Conservation (phyloP, 1,140 invertebrate species). For the Pantala flavescens region DNA sequence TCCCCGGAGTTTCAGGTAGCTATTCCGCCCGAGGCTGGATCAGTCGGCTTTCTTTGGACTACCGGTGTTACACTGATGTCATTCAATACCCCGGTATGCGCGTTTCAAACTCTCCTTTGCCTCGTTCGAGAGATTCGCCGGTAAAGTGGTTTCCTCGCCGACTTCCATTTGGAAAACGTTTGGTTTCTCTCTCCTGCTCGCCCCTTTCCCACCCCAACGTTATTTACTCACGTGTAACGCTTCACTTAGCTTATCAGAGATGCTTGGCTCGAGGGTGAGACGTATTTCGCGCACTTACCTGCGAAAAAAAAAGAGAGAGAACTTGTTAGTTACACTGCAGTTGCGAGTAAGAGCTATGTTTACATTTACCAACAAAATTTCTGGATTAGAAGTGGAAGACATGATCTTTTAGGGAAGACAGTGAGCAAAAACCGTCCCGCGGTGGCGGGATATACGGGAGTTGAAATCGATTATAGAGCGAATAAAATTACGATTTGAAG, state of each 20-base stretch:
- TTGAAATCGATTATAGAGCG: no score
- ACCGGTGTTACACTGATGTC: background rate
- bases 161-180: background rate
- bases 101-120: background rate
- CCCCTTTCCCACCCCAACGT: background rate
- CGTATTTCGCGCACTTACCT: no score
- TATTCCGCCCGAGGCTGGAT: background rate
- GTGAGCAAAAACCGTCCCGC: no score
- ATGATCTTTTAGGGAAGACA: no score
- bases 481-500: no score
- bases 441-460: no score
- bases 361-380: no score
- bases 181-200: background rate
- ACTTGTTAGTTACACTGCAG: no score
- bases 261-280: background rate
- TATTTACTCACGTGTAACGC: constrained; percentile 1
- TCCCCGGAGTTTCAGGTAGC: no score
- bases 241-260: background rate
- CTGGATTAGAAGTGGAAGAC: no score
- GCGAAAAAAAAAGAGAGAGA: no score
- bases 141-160: background rate
- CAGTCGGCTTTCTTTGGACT: background rate
- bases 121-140: background rate
- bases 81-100: background rate
- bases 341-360: no score